phyloP scores from a whole-genome alignment of 2,888 invertebrate genomes.

The Nezara viridula region DNA sequence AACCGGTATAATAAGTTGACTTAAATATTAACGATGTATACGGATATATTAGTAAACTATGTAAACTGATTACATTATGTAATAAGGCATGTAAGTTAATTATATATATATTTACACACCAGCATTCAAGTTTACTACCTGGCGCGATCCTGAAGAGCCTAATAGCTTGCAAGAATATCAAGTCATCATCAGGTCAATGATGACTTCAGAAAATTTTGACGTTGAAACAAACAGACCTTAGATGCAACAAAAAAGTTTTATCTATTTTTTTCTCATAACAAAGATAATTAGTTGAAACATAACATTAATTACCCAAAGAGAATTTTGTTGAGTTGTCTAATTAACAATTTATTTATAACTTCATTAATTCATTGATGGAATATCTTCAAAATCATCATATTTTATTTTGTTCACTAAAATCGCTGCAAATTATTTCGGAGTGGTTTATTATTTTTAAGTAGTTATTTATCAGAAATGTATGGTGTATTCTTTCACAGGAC shows the following conservation, averaged over 20 bases:
- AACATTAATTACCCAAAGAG: not conserved
- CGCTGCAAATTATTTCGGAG: no score
- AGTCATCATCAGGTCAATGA: constrained; percentile 23
- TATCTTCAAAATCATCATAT: not conserved
- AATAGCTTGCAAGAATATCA: constrained; percentile 14
- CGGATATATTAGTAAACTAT: no score
- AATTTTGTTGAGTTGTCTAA: not conserved
- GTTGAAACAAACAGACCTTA: not conserved
- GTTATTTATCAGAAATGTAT: no score
- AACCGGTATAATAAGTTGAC: no score
- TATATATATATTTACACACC: no score
- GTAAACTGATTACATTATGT: no score
- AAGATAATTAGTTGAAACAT: not conserved
- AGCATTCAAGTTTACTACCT: not conserved
- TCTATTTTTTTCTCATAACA: not conserved
- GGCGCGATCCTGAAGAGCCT: not conserved
- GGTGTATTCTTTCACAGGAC: no score
- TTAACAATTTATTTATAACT: not conserved
- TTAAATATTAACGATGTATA: no score
- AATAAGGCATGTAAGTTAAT: not conserved
- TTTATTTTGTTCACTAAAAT: no score
- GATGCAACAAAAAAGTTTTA: not conserved
- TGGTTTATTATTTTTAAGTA: no score
- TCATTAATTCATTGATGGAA: not conserved
- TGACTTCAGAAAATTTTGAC: constrained; percentile 34